Base-by-base conservation (phyloP, 2,888 invertebrate genomes). In the Teleogryllus oceanicus region DNA sequence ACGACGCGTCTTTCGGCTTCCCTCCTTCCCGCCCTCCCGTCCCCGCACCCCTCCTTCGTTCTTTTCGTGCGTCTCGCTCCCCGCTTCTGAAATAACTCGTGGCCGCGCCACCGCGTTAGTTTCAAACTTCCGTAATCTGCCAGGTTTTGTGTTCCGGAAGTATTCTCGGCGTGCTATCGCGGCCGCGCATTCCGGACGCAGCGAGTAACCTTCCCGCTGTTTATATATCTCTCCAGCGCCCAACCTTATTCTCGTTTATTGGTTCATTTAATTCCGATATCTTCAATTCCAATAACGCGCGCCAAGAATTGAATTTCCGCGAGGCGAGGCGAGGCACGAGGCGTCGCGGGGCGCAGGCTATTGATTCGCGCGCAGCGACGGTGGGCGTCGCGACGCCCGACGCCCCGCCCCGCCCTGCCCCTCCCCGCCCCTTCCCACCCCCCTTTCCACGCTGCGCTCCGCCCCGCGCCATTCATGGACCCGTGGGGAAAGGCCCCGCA, bases 201-300 rank as follows among this genome's bases (percentile, higher is more conserved):
- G 16, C 62, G 13, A 62, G 62, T n/a, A 62, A 62, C 62, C 62
- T 62, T n/a, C 13, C 62, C 62, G 16, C n/a, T n/a, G 62, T 62
- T 62, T 62, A 62, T 62, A 62, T n/a, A 62, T 62, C 62, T n/a
- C 62, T 62, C 5, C 62, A 62, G 62, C 62, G 13, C n/a, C 62
- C 13, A 62, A 13, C 62, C n/a, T 62, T 18, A 4, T 62, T 62
- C 62, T 62, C 62, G 62, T 62, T n/a, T 62, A n/a, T 62, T 62
- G 62, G 62, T 62, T 62, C 62, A 62, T 62, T 62, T 62, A 62
- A 62, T 62, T 62, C 62, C 62, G 62, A n/a, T 62, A 62, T 62
- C 62, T 62, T 62, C 62, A 62, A 62, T 62, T 5, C 62, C 62
- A 62, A 62, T 62, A 62, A 62, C n/a, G 62, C 62, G 62, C 62